phyloP scores from a whole-genome alignment of 2,888 invertebrate species.

The Melanotus villosus region DNA sequence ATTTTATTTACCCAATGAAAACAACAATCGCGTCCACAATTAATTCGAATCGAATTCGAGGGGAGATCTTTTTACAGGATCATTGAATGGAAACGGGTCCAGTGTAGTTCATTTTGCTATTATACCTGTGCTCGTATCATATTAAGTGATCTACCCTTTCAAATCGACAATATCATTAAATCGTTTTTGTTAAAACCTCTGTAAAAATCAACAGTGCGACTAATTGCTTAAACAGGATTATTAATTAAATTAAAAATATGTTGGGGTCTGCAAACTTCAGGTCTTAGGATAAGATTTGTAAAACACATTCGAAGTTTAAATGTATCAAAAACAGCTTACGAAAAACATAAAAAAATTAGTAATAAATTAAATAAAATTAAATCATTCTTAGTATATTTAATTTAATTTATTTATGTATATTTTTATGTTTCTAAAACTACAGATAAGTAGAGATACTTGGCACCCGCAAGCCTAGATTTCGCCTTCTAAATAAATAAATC shows the following conservation, averaged over 20 bases:
- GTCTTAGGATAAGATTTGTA: too few relatives aligned
- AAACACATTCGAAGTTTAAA: too few relatives aligned
- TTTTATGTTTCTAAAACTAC: too few relatives aligned
- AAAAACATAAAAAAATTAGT: too few relatives aligned
- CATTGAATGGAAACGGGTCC: slow-evolving; percentile 6
- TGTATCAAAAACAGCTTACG: too few relatives aligned
- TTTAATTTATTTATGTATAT: too few relatives aligned
- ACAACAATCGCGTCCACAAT: slow-evolving; percentile 23
- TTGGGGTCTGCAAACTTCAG: too few relatives aligned
- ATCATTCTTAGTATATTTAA: too few relatives aligned
- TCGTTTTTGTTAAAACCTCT: not conserved
- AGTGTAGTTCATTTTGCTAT: slow-evolving; percentile 31
- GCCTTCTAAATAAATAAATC: too few relatives aligned
- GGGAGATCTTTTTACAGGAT: slow-evolving; percentile 15
- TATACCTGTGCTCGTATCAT: slow-evolving; percentile 13
- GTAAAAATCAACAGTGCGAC: slow-evolving; percentile 28
- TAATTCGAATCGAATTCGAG: slow-evolving; percentile 14
- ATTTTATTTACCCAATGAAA: slow-evolving; percentile 25
- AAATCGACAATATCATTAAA: not conserved
- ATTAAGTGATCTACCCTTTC: slow-evolving; percentile 24
- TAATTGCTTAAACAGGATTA: slow-evolving; percentile 31
- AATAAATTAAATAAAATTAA: too few relatives aligned
- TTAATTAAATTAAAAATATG: not conserved
- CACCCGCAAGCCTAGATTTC: too few relatives aligned
- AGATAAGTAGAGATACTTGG: too few relatives aligned